Evolutionary conservation across 2,888 invertebrate genomes (phyloP).

Genomic region (Sylvicola fuscatus): DNA sequence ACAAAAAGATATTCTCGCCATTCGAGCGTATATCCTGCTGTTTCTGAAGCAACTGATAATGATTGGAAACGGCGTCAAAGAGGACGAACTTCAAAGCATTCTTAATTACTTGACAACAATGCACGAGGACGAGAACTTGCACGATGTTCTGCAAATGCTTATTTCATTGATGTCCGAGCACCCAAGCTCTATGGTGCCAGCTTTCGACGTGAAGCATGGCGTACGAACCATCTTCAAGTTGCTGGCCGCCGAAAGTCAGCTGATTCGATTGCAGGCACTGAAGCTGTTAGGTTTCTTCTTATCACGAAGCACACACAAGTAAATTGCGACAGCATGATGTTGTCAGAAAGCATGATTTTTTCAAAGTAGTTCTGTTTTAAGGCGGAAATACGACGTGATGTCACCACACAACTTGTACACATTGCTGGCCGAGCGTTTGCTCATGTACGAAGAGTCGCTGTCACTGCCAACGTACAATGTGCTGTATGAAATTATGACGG

Average conservation of each 20-base stretch:
- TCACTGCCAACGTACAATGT: slow-evolving; percentile 95
- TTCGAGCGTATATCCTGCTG: slow-evolving; percentile 84
- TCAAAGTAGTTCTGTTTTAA: slow-evolving; percentile 17
- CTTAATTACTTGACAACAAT: slow-evolving; percentile 95
- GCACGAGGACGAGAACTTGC: slow-evolving; percentile 97
- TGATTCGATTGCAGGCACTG: slow-evolving; percentile 85
- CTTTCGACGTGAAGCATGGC: slow-evolving; percentile 94
- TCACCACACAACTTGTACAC: slow-evolving; percentile 97
- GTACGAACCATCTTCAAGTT: slow-evolving; percentile 94
- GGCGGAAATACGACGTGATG: slow-evolving; percentile 98
- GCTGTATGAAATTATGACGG: slow-evolving; percentile 94
- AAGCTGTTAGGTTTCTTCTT: slow-evolving; percentile 96
- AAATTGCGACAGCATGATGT: slow-evolving; percentile 14
- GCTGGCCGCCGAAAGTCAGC: slow-evolving; percentile 85
- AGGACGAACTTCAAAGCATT: slow-evolving; percentile 96
- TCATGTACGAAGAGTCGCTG: slow-evolving; percentile 73
- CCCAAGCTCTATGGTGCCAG: slow-evolving; percentile 97
- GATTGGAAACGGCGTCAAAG: slow-evolving; percentile 92
- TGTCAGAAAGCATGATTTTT: not conserved
- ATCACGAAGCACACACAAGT: slow-evolving; percentile 96
- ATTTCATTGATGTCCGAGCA: slow-evolving; percentile 96
- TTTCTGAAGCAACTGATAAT: slow-evolving; percentile 92
- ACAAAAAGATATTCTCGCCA: slow-evolving; percentile 83
- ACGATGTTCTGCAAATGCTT: slow-evolving; percentile 92
- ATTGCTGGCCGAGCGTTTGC: slow-evolving; percentile 76